phyloP scores from a whole-genome alignment of 1,140 invertebrate species.

The Microplitis mediator region DNA sequence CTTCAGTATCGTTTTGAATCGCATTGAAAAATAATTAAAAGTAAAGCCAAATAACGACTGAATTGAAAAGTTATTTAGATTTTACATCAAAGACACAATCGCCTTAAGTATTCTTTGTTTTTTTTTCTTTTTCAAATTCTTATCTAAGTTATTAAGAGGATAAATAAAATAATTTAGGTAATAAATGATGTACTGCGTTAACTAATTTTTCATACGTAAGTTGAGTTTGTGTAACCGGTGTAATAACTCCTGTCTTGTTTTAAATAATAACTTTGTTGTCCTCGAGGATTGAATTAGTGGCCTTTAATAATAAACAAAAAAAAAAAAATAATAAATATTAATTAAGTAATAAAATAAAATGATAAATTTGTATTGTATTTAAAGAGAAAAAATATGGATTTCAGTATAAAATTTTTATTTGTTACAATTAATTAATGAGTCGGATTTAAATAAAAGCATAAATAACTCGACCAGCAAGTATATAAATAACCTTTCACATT shows the following conservation, averaged over 20 bases:
- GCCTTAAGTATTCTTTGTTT: constrained; percentile 10
- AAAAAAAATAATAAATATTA: too few relatives aligned
- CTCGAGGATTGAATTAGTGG: constrained; percentile 16
- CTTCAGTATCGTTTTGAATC: background rate
- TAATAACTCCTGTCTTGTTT: background rate
- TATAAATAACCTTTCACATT: background rate
- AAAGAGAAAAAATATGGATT: constrained; percentile 2
- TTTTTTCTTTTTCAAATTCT: constrained; percentile 11
- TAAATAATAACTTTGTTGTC: background rate
- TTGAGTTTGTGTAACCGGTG: background rate
- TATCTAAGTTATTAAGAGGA: background rate
- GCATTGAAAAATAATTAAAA: constrained; percentile 6
- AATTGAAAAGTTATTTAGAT: constrained; percentile 39
- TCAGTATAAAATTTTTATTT: too few relatives aligned
- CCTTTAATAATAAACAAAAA: constrained; percentile 1
- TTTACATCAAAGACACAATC: constrained; percentile 31
- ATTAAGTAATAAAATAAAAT: background rate
- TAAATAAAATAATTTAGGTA: background rate
- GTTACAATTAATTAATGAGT: constrained; percentile 12
- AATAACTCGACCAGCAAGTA: constrained; percentile 42
- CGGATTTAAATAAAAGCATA: constrained; percentile 9
- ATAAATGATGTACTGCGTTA: constrained; percentile 27
- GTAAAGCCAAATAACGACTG: constrained; percentile 48
- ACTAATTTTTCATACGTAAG: constrained; percentile 5
- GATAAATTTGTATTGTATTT: background rate